A percentile compares a stretch with the other conserved stretches of the same genome.
These are phyloP conservation scores for Synergus umbraculus DNA, from an alignment of 2,888 invertebrate species.

Conservation along the genomic window DNA sequence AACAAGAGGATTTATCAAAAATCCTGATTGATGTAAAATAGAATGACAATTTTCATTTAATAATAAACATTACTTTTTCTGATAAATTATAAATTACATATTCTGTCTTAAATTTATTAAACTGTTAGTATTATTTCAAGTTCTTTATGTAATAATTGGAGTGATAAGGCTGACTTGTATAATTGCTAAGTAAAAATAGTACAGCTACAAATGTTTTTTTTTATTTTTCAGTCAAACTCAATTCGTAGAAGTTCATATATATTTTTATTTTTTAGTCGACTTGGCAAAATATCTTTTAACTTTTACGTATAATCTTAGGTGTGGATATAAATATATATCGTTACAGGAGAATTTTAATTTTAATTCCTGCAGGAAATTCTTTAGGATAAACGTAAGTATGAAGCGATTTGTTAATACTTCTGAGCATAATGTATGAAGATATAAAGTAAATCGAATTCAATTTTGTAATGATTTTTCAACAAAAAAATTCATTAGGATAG, in stretches of 20 bases:
- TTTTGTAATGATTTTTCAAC: neutral
- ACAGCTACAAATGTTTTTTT: neutral
- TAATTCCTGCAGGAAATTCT: neutral
- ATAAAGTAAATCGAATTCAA: neutral
- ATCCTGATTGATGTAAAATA: neutral
- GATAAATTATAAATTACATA: neutral
- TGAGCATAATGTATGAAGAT: neutral
- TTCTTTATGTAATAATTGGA: slow-evolving; percentile 19
- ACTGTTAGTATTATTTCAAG: neutral
- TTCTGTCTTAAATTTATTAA: neutral
- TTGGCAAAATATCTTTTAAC: slow-evolving; percentile 20
- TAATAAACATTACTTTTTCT: neutral
- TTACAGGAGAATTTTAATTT: neutral
- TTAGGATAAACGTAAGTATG: neutral
- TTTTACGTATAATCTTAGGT: slow-evolving; percentile 5
- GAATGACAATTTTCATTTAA: neutral
- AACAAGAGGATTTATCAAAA: neutral
- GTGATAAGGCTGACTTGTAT: neutral
- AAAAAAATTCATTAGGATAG: neutral
- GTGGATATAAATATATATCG: neutral
- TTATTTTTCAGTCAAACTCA: neutral
- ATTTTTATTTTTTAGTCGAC: neutral
- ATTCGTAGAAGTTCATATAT: neutral
- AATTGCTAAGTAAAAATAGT: neutral
- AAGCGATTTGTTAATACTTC: neutral